phyloP scores from a whole-genome alignment of 2,888 invertebrate species.

The Eurois occulta region DNA sequence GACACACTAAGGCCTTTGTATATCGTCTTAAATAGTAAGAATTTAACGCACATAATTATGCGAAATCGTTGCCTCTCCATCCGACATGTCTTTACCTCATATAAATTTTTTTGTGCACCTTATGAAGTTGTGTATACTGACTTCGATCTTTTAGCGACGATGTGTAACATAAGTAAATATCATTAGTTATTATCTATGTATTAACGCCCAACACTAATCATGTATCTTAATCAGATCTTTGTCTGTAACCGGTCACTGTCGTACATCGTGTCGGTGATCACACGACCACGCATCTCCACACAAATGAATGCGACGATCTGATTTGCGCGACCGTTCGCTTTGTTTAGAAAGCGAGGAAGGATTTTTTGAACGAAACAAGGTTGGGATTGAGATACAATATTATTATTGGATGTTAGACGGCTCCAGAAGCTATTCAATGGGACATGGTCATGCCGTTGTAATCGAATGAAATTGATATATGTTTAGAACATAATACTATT shows the following conservation, averaged over 20 bases:
- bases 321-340: background rate
- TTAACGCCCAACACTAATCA: background rate
- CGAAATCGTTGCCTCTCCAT: background rate
- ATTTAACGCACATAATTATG: background rate
- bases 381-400: slow-evolving; percentile 2
- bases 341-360: background rate
- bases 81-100: background rate
- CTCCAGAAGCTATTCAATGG: slow-evolving; percentile 40
- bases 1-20: background rate
- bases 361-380: background rate
- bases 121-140: background rate
- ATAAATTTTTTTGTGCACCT: background rate
- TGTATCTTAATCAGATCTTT: background rate
- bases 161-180: slow-evolving; percentile 21
- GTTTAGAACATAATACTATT: slow-evolving; percentile 59
- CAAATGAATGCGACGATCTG: background rate
- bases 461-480: slow-evolving; percentile 23
- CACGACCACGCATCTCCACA: background rate
- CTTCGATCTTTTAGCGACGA: slow-evolving; percentile 3
- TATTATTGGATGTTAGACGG: slow-evolving; percentile 8
- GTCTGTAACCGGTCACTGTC: background rate
- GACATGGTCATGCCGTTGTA: slow-evolving; percentile 20
- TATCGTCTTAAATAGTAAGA: background rate
- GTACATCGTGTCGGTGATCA: no score
- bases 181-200: slow-evolving; percentile 26